phyloP scores from a whole-genome alignment of 2,113 vertebrate species.

The Psilopogon haemacephalus region DNA sequence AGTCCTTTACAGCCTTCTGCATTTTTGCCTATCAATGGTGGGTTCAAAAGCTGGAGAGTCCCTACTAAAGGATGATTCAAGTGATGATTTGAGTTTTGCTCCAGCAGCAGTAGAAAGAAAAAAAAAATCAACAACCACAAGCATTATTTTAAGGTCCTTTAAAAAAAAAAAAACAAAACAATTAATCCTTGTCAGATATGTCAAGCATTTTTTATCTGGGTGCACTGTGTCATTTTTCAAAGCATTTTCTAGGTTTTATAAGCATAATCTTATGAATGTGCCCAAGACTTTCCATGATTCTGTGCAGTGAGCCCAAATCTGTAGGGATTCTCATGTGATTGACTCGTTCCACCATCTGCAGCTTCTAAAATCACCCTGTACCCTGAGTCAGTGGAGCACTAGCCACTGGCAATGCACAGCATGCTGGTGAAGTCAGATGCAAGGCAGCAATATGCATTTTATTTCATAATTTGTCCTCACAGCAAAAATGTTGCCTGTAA shows the following conservation, averaged over 20 bases:
- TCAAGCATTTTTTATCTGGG: not conserved
- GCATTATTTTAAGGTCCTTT: not conserved
- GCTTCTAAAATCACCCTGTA: not conserved
- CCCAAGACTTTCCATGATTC: not conserved
- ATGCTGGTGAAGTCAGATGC: not conserved
- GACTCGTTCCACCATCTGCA: not conserved
- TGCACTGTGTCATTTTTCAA: not conserved
- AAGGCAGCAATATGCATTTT: not conserved
- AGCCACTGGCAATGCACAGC: not conserved
- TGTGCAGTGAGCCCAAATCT: not conserved
- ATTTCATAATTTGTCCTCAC: not conserved
- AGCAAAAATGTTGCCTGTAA: not conserved
- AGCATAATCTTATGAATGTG: not conserved
- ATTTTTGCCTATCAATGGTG: not conserved
- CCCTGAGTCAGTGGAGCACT: not conserved
- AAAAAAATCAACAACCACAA: no score
- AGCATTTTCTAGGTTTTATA: not conserved
- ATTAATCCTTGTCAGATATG: not conserved
- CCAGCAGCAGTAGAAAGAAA: not conserved
- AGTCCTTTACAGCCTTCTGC: not conserved
- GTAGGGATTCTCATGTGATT: not conserved
- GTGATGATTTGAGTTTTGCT: not conserved
- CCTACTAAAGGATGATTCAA: not conserved
- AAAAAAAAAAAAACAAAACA: not conserved
- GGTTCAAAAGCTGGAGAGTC: not conserved